phyloP scores from a whole-genome alignment of 1,140 invertebrate species.

The Diabrotica undecimpunctata region DNA sequence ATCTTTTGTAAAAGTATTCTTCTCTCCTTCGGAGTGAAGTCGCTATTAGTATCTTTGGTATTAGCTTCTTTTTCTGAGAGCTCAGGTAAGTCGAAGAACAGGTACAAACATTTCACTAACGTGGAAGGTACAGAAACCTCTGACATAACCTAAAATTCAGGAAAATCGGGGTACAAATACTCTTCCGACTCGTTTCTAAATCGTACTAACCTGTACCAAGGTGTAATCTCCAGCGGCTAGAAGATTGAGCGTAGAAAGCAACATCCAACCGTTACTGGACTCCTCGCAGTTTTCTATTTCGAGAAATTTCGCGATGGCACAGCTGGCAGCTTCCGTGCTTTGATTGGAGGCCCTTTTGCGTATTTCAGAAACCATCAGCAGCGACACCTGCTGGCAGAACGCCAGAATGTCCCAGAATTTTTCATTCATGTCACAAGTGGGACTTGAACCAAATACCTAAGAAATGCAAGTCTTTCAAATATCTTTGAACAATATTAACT shows the following conservation, averaged over 20 bases:
- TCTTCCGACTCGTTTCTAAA: too few species aligned
- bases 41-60: constrained; percentile 67
- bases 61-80: constrained; percentile 78
- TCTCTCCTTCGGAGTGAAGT: constrained; percentile 87
- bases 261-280: constrained; percentile 94
- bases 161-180: too few species aligned
- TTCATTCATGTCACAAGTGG: constrained; percentile 89
- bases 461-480: too few species aligned
- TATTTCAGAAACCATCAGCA: constrained; percentile 93
- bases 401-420: constrained; percentile 91
- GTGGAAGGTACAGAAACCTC: constrained; percentile 93
- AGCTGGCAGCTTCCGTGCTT: constrained; percentile 91
- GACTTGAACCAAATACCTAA: constrained; percentile 87
- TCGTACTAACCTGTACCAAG: constrained; percentile 58
- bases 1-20: constrained; percentile 92
- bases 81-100: constrained; percentile 97
- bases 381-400: constrained; percentile 91
- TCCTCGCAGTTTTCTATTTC: constrained; percentile 91
- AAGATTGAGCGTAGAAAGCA: constrained; percentile 87
- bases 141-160: constrained; percentile 78
- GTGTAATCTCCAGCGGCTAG: constrained; percentile 79
- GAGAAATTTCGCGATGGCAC: constrained; percentile 92
- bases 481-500: too few species aligned
- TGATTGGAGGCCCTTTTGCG: constrained; percentile 90
- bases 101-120: constrained; percentile 95